Evolutionary conservation across 2,113 vertebrate species (phyloP).

Genomic region (Probosciger aterrimus): DNA sequence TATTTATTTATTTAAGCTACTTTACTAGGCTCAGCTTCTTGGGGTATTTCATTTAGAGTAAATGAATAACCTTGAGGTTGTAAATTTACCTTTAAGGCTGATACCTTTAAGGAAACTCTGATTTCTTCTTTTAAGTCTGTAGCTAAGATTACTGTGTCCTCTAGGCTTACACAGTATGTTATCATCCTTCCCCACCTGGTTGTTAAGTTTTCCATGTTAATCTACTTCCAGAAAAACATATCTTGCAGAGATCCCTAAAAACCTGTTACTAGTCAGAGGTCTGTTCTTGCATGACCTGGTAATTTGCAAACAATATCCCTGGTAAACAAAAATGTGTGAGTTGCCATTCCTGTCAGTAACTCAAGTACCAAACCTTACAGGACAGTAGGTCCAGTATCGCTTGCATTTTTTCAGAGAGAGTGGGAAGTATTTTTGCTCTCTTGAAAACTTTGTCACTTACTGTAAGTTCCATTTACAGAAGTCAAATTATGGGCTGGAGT

Average conservation of each 20-base stretch:
- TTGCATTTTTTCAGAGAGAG: not conserved
- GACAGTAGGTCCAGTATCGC: not conserved
- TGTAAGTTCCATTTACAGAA: not conserved
- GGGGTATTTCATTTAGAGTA: not conserved
- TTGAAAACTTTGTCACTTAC: not conserved
- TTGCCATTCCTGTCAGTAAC: not conserved
- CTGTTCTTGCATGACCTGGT: not conserved
- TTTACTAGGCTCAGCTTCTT: not conserved
- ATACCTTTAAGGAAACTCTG: not conserved
- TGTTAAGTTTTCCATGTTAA: not conserved
- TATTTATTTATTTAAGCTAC: not conserved
- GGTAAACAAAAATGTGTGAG: not conserved
- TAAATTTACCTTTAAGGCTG: not conserved
- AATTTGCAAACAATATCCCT: not conserved
- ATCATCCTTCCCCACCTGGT: not conserved
- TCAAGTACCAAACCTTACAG: not conserved
- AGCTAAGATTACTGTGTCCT: not conserved
- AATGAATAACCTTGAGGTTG: not conserved
- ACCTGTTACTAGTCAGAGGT: not conserved
- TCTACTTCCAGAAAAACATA: not conserved
- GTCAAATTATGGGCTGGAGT: not conserved
- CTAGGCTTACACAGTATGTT: not conserved
- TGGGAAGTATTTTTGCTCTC: not conserved
- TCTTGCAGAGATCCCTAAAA: not conserved
- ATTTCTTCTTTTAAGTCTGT: not conserved